These are phyloP conservation scores for Brachionus asplanchnoidis DNA, from an alignment of 1,140 invertebrate species.

Conservation along the genomic window DNA sequence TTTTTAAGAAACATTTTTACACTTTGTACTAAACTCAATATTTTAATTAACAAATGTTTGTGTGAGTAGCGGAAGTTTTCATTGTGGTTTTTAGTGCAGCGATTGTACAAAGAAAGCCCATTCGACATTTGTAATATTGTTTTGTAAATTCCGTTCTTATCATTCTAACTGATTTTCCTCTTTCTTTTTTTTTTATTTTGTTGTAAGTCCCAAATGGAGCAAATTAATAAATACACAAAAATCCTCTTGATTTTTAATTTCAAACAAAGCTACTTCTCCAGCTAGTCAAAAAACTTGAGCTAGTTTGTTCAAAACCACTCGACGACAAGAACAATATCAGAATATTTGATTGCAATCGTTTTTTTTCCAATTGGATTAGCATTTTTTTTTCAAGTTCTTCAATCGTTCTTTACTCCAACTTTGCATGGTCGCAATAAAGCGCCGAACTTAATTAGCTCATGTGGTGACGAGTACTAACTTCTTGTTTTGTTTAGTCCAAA, in stretches of 20 bases:
- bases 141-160: conserved; percentile 20
- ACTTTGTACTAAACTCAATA: too few species aligned
- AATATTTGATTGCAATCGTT: conserved; percentile 30
- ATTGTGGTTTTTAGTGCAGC: background rate
- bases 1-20: background rate
- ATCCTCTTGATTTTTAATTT: conserved; percentile 36
- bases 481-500: background rate
- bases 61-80: background rate
- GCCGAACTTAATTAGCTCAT: conserved; percentile 33
- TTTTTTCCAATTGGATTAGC: conserved; percentile 39
- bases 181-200: background rate
- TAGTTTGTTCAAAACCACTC: conserved; percentile 10
- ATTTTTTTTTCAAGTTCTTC: conserved; percentile 21
- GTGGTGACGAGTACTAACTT: conserved; percentile 26
- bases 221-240: background rate
- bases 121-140: conserved; percentile 17
- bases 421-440: conserved; percentile 16
- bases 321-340: conserved; percentile 5
- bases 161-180: background rate
- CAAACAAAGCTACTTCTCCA: conserved; percentile 7
- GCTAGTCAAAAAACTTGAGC: background rate
- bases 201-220: conserved; percentile 5
- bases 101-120: background rate
- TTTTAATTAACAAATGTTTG: background rate
- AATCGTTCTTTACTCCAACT: conserved; percentile 10